Conservation (phyloP, 2,888 invertebrate genomes). For the Stegophylla sp. region DNA sequence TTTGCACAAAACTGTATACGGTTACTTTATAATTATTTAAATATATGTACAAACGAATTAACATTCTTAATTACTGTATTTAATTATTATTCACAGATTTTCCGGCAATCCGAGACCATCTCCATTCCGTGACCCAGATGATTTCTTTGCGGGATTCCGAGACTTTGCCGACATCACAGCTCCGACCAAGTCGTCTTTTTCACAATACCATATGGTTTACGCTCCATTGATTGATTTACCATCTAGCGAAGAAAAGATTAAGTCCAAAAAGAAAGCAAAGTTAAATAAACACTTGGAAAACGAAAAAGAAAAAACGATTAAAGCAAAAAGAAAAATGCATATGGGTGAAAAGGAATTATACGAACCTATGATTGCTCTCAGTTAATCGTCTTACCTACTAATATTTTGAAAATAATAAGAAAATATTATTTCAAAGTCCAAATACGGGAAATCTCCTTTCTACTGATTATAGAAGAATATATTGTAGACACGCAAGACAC, state of each 20-base stretch:
- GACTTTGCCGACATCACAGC: constrained; percentile 90
- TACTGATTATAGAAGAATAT: background rate
- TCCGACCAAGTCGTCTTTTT: constrained; percentile 80
- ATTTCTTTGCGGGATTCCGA: constrained; percentile 87
- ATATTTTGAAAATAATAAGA: background rate
- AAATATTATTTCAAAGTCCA: constrained; percentile 23
- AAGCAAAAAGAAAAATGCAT: constrained; percentile 61
- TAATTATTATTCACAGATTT: constrained; percentile 41
- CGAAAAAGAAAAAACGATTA: constrained; percentile 61
- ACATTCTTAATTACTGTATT: too few species aligned
- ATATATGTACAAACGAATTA: too few species aligned
- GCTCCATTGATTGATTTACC: constrained; percentile 68
- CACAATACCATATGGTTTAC: constrained; percentile 83
- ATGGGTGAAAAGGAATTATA: constrained; percentile 68
- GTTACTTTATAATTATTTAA: too few species aligned
- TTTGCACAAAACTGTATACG: too few species aligned
- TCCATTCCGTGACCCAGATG: constrained; percentile 64
- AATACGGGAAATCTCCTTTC: constrained; percentile 5
- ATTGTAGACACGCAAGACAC: background rate
- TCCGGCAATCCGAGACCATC: constrained; percentile 72
- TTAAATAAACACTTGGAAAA: constrained; percentile 61
- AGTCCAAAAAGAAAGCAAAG: constrained; percentile 62
- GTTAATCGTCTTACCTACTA: constrained; percentile 66
- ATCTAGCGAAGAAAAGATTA: constrained; percentile 62
- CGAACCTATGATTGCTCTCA: constrained; percentile 74